Evolutionary conservation across 2,888 invertebrate genomes (phyloP), one percentile per base, ranked within the genome.

Genomic region (Drosophila quinaria): DNA sequence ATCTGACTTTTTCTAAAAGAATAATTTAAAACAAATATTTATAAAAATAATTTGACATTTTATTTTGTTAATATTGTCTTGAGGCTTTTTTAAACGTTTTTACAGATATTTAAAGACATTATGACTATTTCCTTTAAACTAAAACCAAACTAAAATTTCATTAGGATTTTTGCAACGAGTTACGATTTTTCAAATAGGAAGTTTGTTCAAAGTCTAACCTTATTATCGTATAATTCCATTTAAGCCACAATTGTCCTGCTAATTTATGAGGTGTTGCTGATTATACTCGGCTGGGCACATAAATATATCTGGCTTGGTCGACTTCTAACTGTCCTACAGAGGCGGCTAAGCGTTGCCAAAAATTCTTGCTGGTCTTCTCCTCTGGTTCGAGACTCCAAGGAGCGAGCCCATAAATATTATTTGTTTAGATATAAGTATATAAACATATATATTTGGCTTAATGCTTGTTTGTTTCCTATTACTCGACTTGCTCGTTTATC

Each of bases 211-310:
- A 13, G 29, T 1, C 11, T 39, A n/a, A 59, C 29, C 49, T 31
- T 31, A 49, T 59, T 59, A 29, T 11, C 25, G 37, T 5, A 13
- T 6, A 39, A 15, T 37, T 47, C 8, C 37, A 60, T 50, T 19
- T 33, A 35, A 41, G 39, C 33, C 37, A 29, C 59, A 47, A 22
- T 50, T 31, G 44, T 13, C 37, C 54, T 15, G 56, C 51, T 75
- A 77, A 89, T 87, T 87, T 89, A 87, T 77, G 80, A 89, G 86
- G 87, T 87, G 87, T 77, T 85, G 81, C 71, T 83, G 87, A 89
- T 87, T 87, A 89, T 85, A 52, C 63, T 75, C 58, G 64, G 56
- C 63, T 69, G 71, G 58, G 74, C 71, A 76, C 77, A 84, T 88
- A 86, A 84, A 81, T 87, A 80, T 71, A 72, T 72, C 70, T 47